Evolutionary conservation across 2,888 invertebrate species (phyloP).

Genomic region (Dryadula phaetusa): DNA sequence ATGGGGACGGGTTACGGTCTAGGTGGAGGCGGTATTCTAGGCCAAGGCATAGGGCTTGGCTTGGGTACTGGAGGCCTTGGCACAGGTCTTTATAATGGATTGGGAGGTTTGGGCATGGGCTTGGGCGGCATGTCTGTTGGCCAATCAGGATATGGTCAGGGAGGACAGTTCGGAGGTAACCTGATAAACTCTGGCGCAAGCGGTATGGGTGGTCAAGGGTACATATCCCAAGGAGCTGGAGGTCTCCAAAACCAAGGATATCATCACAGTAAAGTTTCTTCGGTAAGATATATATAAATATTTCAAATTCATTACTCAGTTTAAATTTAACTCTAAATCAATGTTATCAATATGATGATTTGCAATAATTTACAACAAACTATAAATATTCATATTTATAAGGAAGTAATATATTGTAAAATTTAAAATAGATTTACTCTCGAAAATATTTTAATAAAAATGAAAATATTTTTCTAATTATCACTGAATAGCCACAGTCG

Average conservation of each 20-base stretch:
- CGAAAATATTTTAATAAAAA: too few relatives aligned
- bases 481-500: slow-evolving; percentile 34
- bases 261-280: slow-evolving; percentile 42
- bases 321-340: too few relatives aligned
- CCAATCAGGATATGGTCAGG: slow-evolving; percentile 25
- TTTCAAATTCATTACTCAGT: too few relatives aligned
- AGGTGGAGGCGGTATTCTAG: neutral
- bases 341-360: too few relatives aligned
- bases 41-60: neutral
- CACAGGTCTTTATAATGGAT: slow-evolving; percentile 3
- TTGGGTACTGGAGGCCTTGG: slow-evolving; percentile 5
- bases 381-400: too few relatives aligned
- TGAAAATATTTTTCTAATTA: neutral
- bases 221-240: slow-evolving; percentile 35
- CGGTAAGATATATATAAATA: slow-evolving; percentile 38
- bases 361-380: too few relatives aligned
- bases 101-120: slow-evolving; percentile 30
- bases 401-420: too few relatives aligned
- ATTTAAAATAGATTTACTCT: too few relatives aligned
- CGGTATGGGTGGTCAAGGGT: slow-evolving; percentile 41
- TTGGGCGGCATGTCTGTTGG: slow-evolving; percentile 31
- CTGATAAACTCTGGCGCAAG: slow-evolving; percentile 35
- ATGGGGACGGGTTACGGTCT: neutral
- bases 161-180: slow-evolving; percentile 32
- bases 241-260: slow-evolving; percentile 41